Evolutionary conservation across 2,888 invertebrate genomes (phyloP).

Genomic region (Digitonthophagus gazella): DNA sequence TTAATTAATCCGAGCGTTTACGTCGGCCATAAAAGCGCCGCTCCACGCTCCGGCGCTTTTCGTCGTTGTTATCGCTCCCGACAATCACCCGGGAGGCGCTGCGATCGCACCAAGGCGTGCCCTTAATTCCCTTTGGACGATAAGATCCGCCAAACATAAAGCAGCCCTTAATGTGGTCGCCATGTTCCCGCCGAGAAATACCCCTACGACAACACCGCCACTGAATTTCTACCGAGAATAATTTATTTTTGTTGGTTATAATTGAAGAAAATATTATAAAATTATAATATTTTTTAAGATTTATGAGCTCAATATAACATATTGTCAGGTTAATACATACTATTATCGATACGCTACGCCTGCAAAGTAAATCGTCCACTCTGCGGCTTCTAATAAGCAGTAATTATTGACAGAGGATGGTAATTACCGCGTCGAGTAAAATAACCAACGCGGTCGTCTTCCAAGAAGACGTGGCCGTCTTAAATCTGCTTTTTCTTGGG

Average conservation of each 20-base stretch:
- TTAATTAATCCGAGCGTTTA: conserved; percentile 25
- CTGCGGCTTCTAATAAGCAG: too few species aligned
- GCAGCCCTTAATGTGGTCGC: conserved; percentile 46
- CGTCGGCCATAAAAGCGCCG: neutral
- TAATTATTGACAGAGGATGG: neutral
- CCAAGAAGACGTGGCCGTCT: neutral
- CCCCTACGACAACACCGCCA: too few species aligned
- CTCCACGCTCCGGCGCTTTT: conserved; percentile 3
- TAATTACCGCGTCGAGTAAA: neutral
- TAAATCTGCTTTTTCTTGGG: neutral
- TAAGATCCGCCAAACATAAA: conserved; percentile 40
- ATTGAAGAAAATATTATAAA: too few species aligned
- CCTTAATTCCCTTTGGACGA: conserved; percentile 23
- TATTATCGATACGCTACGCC: too few species aligned
- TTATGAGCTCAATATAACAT: too few species aligned
- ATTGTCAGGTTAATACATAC: too few species aligned
- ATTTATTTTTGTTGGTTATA: too few species aligned
- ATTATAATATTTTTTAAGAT: too few species aligned
- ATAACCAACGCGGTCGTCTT: neutral
- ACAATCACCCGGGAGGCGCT: conserved; percentile 4
- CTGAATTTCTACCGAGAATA: too few species aligned
- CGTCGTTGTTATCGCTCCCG: neutral
- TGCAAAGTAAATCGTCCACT: too few species aligned
- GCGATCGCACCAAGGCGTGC: conserved; percentile 24
- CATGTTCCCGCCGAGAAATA: conserved; percentile 46